phyloP scores from a whole-genome alignment of 2,888 invertebrate species.

The Pseudanteris insignis region DNA sequence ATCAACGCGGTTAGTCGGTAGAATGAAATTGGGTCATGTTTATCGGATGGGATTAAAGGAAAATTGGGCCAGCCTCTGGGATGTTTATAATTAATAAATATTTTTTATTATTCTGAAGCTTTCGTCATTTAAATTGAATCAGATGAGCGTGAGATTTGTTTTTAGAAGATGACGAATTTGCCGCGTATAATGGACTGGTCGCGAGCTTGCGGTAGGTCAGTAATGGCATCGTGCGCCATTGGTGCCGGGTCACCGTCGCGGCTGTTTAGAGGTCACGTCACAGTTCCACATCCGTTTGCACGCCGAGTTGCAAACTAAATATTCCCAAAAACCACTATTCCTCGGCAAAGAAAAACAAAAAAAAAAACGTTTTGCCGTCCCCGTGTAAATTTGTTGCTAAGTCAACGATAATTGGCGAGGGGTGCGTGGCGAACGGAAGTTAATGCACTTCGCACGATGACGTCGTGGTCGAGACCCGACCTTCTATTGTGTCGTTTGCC shows the following conservation, averaged over 20 bases:
- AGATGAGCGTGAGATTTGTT: neutral
- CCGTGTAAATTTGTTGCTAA: too few relatives aligned
- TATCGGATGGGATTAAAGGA: constrained; percentile 23
- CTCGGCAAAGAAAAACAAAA: too few relatives aligned
- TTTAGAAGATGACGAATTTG: constrained; percentile 9
- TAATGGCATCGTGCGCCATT: constrained; percentile 25
- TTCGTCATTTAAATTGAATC: too few relatives aligned
- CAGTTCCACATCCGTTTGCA: too few relatives aligned
- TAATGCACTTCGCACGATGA: too few relatives aligned
- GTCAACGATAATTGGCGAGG: too few relatives aligned
- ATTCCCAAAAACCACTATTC: too few relatives aligned
- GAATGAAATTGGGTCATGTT: constrained; percentile 27
- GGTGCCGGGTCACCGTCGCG: constrained; percentile 27
- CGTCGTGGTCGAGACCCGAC: constrained; percentile 5
- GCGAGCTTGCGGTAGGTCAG: constrained; percentile 29
- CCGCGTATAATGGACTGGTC: constrained; percentile 13
- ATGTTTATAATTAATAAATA: too few relatives aligned
- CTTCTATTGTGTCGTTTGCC: constrained; percentile 12
- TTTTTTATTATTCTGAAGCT: too few relatives aligned
- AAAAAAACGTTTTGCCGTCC: too few relatives aligned
- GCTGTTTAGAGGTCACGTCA: constrained; percentile 26
- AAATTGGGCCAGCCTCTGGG: constrained; percentile 27
- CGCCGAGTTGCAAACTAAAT: too few relatives aligned
- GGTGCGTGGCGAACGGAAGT: too few relatives aligned
- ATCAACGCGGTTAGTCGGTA: neutral